Conservation (phyloP, 1,140 invertebrate genomes). For the Ceratosolen solmsi region DNA sequence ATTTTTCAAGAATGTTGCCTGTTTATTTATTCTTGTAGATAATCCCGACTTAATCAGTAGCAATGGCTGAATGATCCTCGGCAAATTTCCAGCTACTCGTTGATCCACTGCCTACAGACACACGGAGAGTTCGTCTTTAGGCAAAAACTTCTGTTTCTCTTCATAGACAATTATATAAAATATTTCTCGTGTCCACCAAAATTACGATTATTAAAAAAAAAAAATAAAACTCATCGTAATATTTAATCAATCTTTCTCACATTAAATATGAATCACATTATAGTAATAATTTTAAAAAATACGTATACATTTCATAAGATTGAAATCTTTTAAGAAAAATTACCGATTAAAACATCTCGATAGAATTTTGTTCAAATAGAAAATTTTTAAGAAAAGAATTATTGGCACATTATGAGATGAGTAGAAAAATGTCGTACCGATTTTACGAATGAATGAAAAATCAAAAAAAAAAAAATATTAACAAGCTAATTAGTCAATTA, state of each 20-base stretch:
- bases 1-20: neutral
- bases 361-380: no score
- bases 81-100: conserved; percentile 3
- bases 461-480: no score
- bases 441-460: no score
- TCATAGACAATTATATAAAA: conserved; percentile 1
- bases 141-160: conserved; percentile 34
- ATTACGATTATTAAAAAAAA: neutral
- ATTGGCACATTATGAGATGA: no score
- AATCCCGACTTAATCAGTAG: neutral
- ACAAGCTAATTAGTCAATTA: no score
- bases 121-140: conserved; percentile 62
- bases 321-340: neutral
- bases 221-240: no score
- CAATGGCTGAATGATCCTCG: neutral
- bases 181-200: conserved; percentile 33
- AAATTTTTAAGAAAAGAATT: no score
- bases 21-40: neutral
- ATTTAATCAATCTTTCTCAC: neutral
- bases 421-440: no score
- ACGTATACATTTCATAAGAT: neutral
- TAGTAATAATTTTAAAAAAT: neutral
- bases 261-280: neutral
- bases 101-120: conserved; percentile 60
- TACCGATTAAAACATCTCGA: no score